Evolutionary conservation across 1,140 invertebrate genomes (phyloP), one percentile per base, ranked within the genome.

Genomic region (Orchesella cincta): DNA sequence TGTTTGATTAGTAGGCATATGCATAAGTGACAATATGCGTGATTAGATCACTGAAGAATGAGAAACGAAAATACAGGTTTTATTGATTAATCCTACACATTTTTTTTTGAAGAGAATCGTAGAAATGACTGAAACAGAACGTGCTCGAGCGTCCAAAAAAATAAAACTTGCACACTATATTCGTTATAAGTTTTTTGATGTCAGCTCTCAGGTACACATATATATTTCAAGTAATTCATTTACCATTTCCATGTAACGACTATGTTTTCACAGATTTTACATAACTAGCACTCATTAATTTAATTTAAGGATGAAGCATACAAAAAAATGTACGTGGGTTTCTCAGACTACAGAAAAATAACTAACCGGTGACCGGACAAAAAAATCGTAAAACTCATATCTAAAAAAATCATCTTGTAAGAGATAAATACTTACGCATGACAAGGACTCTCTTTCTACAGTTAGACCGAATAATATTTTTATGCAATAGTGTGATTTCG

Each of bases 191-290:
- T 2, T 67, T 67, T 67, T 67, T 67, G 62, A 67, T 67, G 62
- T 67, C 62, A 67, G 26, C 62, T 67, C 62, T 67, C 62, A 67
- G 62, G 62, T 67, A 67, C 62, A 67, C 62, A 67, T 67, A 67
- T 67, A 67, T 67, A 31, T 67, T 12, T 33, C 26, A 67, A 31
- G 62, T 67, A 67, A 67, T 31, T 31, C 62, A 67, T 67, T 67
- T 67, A 67, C 31, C 62, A 33, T 67, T 67, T 67, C 31, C 62
- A 67, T 67, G 31, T 67, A 67, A 67, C 62, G 62, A 67, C 62
- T 67, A 67, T 67, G 3, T 67, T 23, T 67, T 67, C 62, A 67
- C 62, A 67, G 62, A 67, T 67, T 67, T 67, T 67, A 67, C 62
- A 67, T 67, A 67, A 67, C 62, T 67, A 67, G 62, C 62, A 67